phyloP scores from a whole-genome alignment of 2,113 vertebrate species.

The Gallinago paraguaiae region DNA sequence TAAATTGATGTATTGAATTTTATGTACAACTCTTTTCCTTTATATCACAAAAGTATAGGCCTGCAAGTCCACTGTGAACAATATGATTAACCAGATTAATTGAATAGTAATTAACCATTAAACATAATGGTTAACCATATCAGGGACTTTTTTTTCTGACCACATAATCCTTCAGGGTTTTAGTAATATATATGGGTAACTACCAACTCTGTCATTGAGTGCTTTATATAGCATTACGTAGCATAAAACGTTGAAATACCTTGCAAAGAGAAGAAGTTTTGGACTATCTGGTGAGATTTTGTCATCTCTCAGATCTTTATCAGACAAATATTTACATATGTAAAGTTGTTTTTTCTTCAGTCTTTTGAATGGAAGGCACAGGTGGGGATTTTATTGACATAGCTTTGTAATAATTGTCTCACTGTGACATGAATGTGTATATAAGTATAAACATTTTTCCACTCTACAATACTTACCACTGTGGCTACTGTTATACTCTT shows the following conservation, averaged over 20 bases:
- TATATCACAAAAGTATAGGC: background rate
- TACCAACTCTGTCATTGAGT: rapidly evolving
- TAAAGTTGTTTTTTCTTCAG: background rate
- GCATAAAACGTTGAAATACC: background rate
- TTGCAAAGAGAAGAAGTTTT: background rate
- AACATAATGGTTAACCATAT: background rate
- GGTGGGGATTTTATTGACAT: background rate
- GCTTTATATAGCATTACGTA: background rate
- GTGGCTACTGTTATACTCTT: background rate
- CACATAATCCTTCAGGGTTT: background rate
- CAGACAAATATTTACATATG: too few species aligned
- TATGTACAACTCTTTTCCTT: background rate
- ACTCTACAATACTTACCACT: background rate
- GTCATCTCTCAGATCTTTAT: background rate
- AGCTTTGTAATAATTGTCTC: background rate
- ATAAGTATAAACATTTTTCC: background rate
- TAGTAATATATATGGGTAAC: background rate
- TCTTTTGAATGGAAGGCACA: background rate
- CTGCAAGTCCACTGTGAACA: background rate
- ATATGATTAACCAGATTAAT: too few species aligned
- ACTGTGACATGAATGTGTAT: background rate
- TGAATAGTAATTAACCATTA: background rate
- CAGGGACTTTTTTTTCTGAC: background rate
- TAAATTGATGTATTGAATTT: background rate
- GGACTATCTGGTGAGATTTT: background rate